Evolutionary conservation across 2,797 vertebrate species (phyloP), one percentile per base, ranked within the genome.

Genomic region (Pangasius krempfi): DNA sequence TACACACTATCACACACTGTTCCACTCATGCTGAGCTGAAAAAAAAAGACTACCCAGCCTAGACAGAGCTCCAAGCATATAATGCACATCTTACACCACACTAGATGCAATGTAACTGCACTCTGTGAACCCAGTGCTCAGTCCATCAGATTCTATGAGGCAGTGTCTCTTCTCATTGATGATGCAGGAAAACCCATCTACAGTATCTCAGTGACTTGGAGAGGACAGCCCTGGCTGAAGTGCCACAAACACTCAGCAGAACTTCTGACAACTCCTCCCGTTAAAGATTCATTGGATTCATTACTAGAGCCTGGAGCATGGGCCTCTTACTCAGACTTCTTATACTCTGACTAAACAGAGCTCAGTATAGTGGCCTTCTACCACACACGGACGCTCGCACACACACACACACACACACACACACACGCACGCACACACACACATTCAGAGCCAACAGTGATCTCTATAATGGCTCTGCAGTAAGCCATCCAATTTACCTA

Each of bases 281-380:
- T 56, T 64, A 88, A 89, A 88, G 81, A 92, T 87, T 89, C 87
- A 88, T 78, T 82, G 75, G 60, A 88, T 84, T 50, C 76, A 89
- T 88, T 88, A 91, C 88, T 73, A 88, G 47, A 81, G 85, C 88
- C 72, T 86, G 52, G n/a, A 85, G 85, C 60, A 60, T 47, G 8
- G 84, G 25, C 58, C 10, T 85, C 84, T 86, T 54, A 72, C 60
- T 86, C 64, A 30, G 85, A 27, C 78, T 79, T 25, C 30, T 14
- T 91, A 72, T 47, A 81, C 62, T 87, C 54, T 30, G 50, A 50
- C 83, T 50, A 87, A 82, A 87, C 58, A 84, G 37, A 44, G 50
- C 84, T 86, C 62, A 84, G 18, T 44, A 50, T 68, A 89, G 64
- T 80, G 81, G 72, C 72, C 72, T 37, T 40, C 79, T 81, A 81